These are phyloP conservation scores for Melieria omissa DNA, from an alignment of 2,888 invertebrate species.

Conservation along the genomic window DNA sequence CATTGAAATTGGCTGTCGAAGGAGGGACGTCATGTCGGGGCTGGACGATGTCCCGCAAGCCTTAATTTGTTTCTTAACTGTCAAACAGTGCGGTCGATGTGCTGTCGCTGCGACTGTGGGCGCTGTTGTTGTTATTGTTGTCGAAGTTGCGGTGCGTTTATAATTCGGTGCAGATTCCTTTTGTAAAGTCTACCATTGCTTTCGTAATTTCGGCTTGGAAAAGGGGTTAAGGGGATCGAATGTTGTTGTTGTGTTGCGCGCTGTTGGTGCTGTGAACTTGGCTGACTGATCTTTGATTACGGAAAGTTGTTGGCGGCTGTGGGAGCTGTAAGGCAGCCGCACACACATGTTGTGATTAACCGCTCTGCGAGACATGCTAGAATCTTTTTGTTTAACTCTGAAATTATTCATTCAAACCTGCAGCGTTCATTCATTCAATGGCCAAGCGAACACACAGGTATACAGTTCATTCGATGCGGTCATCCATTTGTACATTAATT, in stretches of 20 bases:
- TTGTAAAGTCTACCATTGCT: not conserved
- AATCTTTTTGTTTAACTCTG: not conserved
- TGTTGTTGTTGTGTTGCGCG: too few species aligned
- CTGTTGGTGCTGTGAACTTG: not conserved
- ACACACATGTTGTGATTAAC: too few species aligned
- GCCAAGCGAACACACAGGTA: not conserved
- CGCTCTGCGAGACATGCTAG: not conserved
- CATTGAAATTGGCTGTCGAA: slow-evolving; percentile 45
- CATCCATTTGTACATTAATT: slow-evolving; percentile 40
- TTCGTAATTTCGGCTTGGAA: not conserved
- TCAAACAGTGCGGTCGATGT: slow-evolving; percentile 40
- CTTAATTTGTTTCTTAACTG: slow-evolving; percentile 63
- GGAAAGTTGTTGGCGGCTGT: slow-evolving; percentile 26
- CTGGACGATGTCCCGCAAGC: slow-evolving; percentile 60
- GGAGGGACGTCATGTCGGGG: slow-evolving; percentile 52
- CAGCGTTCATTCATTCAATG: not conserved
- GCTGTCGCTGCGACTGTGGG: not conserved
- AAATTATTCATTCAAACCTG: slow-evolving; percentile 16
- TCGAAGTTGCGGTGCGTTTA: not conserved
- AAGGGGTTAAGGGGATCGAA: too few species aligned
- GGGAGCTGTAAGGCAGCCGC: slow-evolving; percentile 13
- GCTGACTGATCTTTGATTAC: not conserved
- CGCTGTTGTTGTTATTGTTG: not conserved
- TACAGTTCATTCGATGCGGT: slow-evolving; percentile 15
- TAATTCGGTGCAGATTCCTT: slow-evolving; percentile 10